Percentiles rank a stretch among this genome's conserved stretches.
Evolutionary conservation across 2,797 vertebrate genomes (phyloP).

Genomic region (Pipistrellus pygmaeus): DNA sequence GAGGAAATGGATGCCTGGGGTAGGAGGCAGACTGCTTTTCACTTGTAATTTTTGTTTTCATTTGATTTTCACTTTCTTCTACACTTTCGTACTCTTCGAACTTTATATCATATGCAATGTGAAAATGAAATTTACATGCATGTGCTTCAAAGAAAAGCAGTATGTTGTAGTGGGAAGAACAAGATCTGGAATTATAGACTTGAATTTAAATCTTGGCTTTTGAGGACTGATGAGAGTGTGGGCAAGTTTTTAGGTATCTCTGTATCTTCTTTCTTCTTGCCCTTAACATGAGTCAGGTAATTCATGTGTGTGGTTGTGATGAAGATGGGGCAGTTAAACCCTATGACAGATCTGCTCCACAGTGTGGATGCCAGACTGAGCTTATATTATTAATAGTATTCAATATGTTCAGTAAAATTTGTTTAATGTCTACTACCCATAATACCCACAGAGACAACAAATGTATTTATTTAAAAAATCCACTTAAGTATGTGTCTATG

Average conservation of each 20-base stretch:
- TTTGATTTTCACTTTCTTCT: not conserved
- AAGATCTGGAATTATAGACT: not conserved
- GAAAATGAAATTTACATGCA: not conserved
- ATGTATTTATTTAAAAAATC: not conserved
- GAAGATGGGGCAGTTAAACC: not conserved
- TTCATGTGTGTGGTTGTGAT: not conserved
- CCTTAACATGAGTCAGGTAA: not conserved
- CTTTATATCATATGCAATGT: not conserved
- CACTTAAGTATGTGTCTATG: not conserved
- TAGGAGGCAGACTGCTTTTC: not conserved
- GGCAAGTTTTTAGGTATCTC: not conserved
- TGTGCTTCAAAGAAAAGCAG: not conserved
- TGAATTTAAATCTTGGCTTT: not conserved
- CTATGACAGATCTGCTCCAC: not conserved
- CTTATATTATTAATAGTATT: not conserved
- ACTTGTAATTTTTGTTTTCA: not conserved
- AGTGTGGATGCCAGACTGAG: accelerated
- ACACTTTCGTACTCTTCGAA: not conserved
- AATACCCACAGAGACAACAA: not conserved
- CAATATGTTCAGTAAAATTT: not conserved
- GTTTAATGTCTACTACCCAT: accelerated
- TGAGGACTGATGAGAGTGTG: not conserved
- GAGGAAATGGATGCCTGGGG: not conserved
- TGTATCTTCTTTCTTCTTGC: not conserved
- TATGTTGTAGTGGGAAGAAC: not conserved